phyloP scores from a whole-genome alignment of 2,113 vertebrate genomes.

The Onychostoma macrolepis region DNA sequence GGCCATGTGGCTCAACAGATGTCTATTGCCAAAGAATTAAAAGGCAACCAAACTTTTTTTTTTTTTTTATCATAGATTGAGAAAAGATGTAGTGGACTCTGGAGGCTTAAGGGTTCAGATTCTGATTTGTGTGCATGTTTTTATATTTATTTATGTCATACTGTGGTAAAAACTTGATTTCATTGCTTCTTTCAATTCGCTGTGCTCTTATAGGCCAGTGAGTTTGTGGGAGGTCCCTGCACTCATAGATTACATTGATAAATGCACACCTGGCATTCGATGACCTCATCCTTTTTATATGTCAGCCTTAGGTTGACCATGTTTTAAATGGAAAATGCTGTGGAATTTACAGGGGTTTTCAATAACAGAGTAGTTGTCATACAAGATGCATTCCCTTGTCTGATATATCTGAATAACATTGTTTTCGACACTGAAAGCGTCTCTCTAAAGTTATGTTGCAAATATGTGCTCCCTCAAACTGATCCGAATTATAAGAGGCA shows the following conservation, averaged over 20 bases:
- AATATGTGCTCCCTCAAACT: background rate
- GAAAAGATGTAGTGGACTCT: background rate
- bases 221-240: conserved; percentile 27
- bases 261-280: conserved; percentile 42
- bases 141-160: background rate
- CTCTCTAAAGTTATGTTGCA: background rate
- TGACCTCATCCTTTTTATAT: conserved; percentile 25
- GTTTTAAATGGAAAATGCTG: conserved; percentile 14
- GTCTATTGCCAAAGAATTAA: conserved; percentile 12
- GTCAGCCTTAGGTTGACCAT: conserved; percentile 17
- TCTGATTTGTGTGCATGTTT: background rate
- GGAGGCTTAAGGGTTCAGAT: background rate
- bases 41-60: background rate
- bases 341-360: conserved; percentile 18
- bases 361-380: background rate
- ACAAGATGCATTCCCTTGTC: background rate
- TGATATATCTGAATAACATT: background rate
- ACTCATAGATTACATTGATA: conserved; percentile 42
- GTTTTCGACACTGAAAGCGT: background rate
- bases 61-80: background rate
- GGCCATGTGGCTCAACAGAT: conserved; percentile 27
- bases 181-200: background rate
- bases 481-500: background rate
- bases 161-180: conserved; percentile 6
- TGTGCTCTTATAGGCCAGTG: background rate